Conservation (phyloP, 2,113 vertebrate species). For the Junco hyemalis region DNA sequence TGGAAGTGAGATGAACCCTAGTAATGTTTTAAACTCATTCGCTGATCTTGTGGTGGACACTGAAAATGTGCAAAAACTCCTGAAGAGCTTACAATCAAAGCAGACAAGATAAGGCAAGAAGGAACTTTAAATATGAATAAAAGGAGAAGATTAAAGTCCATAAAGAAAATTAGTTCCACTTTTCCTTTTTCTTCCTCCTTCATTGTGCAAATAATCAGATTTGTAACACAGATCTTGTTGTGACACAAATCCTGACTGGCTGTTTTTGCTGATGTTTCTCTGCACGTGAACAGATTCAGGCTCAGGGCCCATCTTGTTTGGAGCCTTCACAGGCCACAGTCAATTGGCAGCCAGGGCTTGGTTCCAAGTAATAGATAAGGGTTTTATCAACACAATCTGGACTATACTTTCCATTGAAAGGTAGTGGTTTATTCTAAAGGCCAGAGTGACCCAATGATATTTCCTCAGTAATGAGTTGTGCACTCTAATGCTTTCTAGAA, state of each 20-base stretch:
- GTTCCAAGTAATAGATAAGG: background rate
- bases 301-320: background rate
- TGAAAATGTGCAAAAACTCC: background rate
- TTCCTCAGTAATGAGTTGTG: background rate
- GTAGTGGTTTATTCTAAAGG: background rate
- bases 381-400: background rate
- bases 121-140: background rate
- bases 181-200: background rate
- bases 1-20: background rate
- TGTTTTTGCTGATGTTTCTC: background rate
- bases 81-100: background rate
- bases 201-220: background rate
- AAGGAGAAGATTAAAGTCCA: background rate
- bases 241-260: background rate
- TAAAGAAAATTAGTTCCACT: background rate
- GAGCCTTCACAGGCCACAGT: background rate
- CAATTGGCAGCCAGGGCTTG: background rate
- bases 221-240: background rate
- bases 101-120: background rate
- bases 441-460: background rate
- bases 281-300: background rate
- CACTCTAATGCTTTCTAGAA: background rate
- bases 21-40: background rate
- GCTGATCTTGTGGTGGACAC: background rate
- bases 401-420: background rate